Evolutionary conservation across 2,797 vertebrate species (phyloP), one percentile per base, ranked within the genome.

Genomic region (Scomberomorus guttatus): DNA sequence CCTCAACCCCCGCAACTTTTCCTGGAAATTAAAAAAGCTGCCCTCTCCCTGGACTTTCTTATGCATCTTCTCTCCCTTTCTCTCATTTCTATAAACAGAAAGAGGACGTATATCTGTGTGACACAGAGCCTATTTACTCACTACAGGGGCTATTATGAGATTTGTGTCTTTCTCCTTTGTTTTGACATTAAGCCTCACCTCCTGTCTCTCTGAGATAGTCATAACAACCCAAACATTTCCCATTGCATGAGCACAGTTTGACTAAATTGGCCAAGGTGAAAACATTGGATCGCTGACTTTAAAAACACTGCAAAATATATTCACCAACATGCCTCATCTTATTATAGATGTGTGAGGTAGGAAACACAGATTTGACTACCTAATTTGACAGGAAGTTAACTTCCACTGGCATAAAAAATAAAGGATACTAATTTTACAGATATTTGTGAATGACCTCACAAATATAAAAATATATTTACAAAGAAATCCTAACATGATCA

Each of bases 111-210:
- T 72, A 75, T 72, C 52, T 22, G 3, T 18, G n/a, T 61, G 54
- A 51, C 68, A 60, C 20, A 3, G 29, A 60, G 56, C 52, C n/a
- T 75, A 27, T 76, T 82, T 79, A 73, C 67, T 60, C 37, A 39
- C 51, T 32, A 14, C 67, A 57, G 39, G 29, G 48, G 17, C 39
- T 44, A 52, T 66, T 60, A 60, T 51, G 75, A 64, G 72, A 71
- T 82, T 72, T 77, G 24, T 51, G 59, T 76, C 12, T 1, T 55
- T 82, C 46, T 20, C 44, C n/a, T 60, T 75, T 79, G 77, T 82
- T 82, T 52, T 78, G 60, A 81, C 66, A 70, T 58, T 18, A 77
- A 68, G 51, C 57, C 22, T 82, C 62, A 25, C 61, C 56, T 76
- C 8, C 59, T 44, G 66, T 74, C 56, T 75, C 50, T n/a, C 48